These are phyloP conservation scores for Operophtera brumata DNA, from an alignment of 2,888 invertebrate genomes.

Conservation along the genomic window DNA sequence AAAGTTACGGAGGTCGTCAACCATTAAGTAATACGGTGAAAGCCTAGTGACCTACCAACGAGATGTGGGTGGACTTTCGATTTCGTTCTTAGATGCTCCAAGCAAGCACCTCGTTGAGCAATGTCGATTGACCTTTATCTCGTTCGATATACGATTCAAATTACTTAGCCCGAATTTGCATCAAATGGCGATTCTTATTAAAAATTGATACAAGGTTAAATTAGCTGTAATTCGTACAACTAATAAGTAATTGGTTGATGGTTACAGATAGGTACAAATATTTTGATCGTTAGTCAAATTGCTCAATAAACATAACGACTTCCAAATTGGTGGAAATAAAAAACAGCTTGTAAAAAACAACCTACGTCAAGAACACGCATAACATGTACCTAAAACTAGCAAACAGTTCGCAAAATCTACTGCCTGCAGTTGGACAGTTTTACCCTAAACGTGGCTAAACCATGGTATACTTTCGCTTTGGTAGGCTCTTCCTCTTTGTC, in stretches of 20 bases:
- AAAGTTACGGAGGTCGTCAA: slow-evolving; percentile 45
- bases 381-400: too few relatives aligned
- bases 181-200: slow-evolving; percentile 12
- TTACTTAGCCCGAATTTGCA: slow-evolving; percentile 27
- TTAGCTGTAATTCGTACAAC: neutral
- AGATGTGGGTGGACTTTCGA: slow-evolving; percentile 65
- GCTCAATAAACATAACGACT: slow-evolving; percentile 10
- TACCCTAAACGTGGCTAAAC: too few relatives aligned
- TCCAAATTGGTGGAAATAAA: slow-evolving; percentile 3
- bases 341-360: neutral
- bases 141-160: slow-evolving; percentile 24
- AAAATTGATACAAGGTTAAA: neutral
- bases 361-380: neutral
- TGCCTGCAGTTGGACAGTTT: too few relatives aligned
- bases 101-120: slow-evolving; percentile 41
- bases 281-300: slow-evolving; percentile 2
- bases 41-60: slow-evolving; percentile 54
- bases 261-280: neutral
- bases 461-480: too few relatives aligned
- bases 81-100: slow-evolving; percentile 52
- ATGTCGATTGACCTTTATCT: slow-evolving; percentile 57
- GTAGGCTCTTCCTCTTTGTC: too few relatives aligned
- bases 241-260: neutral
- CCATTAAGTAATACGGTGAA: slow-evolving; percentile 67
- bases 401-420: too few relatives aligned